These are phyloP conservation scores for Aplysia californica DNA, from an alignment of 1,140 invertebrate genomes.

Conservation along the genomic window DNA sequence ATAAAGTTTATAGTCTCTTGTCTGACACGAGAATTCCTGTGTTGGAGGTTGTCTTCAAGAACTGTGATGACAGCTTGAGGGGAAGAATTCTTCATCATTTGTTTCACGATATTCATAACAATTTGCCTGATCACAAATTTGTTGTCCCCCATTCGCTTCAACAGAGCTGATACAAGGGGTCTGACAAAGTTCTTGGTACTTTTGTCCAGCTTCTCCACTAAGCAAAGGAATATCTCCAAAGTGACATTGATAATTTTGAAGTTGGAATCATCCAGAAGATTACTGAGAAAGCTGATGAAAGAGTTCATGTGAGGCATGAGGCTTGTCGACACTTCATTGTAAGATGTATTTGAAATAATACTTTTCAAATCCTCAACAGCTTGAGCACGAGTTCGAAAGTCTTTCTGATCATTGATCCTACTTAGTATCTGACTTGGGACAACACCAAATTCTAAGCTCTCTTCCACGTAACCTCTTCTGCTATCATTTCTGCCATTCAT, in stretches of 20 bases:
- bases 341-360: conserved; percentile 51
- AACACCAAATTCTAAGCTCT: conserved; percentile 62
- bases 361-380: conserved; percentile 64
- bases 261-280: conserved; percentile 72
- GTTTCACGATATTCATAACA: conserved; percentile 72
- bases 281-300: conserved; percentile 74
- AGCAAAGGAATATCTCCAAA: conserved; percentile 71
- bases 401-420: conserved; percentile 64
- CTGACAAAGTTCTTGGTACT: conserved; percentile 63
- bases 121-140: conserved; percentile 68
- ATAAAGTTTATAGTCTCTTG: conserved; percentile 83
- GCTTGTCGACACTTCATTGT: conserved; percentile 47
- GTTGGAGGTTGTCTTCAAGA: conserved; percentile 73
- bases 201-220: conserved; percentile 61
- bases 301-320: conserved; percentile 75
- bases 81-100: conserved; percentile 75
- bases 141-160: conserved; percentile 73
- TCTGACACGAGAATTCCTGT: conserved; percentile 77
- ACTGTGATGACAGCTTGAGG: conserved; percentile 75
- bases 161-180: conserved; percentile 67
- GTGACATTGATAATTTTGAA: conserved; percentile 73
- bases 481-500: conserved; percentile 21
- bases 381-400: conserved; percentile 61
- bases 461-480: conserved; percentile 5
- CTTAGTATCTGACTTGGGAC: conserved; percentile 65